These are phyloP conservation scores for Rugalucina vietnamica DNA, from an alignment of 2,888 invertebrate genomes.

Conservation along the genomic window DNA sequence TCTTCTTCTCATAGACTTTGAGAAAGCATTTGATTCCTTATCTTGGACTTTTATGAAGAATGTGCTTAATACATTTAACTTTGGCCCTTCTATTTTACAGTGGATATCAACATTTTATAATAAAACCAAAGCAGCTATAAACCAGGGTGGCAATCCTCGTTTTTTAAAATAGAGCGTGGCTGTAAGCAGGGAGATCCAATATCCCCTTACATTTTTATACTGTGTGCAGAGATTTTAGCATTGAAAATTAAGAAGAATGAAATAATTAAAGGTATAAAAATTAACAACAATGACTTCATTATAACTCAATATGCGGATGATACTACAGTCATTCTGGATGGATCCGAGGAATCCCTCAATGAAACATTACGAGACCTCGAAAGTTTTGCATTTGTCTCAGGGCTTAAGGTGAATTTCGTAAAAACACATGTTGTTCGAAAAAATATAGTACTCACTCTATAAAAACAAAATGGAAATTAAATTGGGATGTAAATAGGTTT, in stretches of 20 bases:
- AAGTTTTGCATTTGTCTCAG: background rate
- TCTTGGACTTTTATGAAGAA: background rate
- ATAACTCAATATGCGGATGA: slow-evolving; percentile 37
- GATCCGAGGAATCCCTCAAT: slow-evolving; percentile 4
- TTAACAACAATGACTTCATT: slow-evolving; percentile 24
- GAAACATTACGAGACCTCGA: slow-evolving; percentile 1
- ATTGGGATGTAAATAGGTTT: background rate
- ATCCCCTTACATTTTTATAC: background rate
- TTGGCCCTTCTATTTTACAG: background rate
- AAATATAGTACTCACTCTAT: too few relatives aligned
- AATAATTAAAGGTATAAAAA: slow-evolving; percentile 21
- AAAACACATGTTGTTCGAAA: slow-evolving; percentile 19
- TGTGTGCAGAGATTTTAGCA: background rate
- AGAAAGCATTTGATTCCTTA: slow-evolving; percentile 6
- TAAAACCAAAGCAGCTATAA: background rate
- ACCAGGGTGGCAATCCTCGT: background rate
- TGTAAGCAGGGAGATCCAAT: background rate
- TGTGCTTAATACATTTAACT: background rate
- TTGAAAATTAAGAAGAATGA: background rate
- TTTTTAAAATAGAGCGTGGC: background rate
- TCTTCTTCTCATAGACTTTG: background rate
- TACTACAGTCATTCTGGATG: slow-evolving; percentile 22
- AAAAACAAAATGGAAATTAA: background rate
- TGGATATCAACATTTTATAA: background rate
- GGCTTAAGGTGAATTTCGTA: background rate